Evolutionary conservation across 2,888 invertebrate species (phyloP).

Genomic region (Slavum lentiscoides): DNA sequence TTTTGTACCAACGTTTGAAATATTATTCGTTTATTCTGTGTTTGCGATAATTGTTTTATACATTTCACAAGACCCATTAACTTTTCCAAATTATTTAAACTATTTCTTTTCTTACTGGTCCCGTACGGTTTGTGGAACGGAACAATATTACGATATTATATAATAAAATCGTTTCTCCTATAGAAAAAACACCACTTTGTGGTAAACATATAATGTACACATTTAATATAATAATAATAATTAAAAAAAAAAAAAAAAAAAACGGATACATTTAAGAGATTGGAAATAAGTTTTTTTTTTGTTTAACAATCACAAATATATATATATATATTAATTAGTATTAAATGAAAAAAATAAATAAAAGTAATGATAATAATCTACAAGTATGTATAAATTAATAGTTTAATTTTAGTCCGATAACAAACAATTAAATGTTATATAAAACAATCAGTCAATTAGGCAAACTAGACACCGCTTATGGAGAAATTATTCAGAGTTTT

Average conservation of each 20-base stretch:
- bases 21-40: too few relatives aligned
- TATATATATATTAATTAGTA: constrained; percentile 12
- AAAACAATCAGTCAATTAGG: constrained; percentile 41
- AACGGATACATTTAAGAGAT: constrained; percentile 2
- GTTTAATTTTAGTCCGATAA: constrained; percentile 12
- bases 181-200: neutral
- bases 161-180: neutral
- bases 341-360: neutral
- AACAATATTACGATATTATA: neutral
- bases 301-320: constrained; percentile 15
- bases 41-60: too few relatives aligned
- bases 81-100: too few relatives aligned
- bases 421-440: constrained; percentile 27
- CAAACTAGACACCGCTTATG: neutral
- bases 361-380: neutral
- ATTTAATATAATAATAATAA: constrained; percentile 11
- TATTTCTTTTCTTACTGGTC: neutral
- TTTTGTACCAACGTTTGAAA: too few relatives aligned
- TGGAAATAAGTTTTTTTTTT: neutral
- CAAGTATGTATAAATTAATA: neutral
- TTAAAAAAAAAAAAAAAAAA: neutral
- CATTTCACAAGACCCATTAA: too few relatives aligned
- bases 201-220: neutral
- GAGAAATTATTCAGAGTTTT: neutral
- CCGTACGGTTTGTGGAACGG: neutral